Base-by-base conservation (phyloP, 2,113 vertebrate species). In the Microcebus tavaratra region DNA sequence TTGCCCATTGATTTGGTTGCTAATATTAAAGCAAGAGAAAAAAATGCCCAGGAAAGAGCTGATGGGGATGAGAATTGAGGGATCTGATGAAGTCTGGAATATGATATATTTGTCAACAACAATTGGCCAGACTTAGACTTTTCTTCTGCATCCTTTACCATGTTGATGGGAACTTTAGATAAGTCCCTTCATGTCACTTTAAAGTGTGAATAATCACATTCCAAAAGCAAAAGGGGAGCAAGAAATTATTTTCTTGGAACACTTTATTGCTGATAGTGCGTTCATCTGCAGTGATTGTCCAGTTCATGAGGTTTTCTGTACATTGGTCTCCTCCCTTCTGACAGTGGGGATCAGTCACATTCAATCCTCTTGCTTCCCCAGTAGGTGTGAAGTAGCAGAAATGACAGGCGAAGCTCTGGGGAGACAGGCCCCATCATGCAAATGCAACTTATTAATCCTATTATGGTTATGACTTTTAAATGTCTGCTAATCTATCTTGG, bases 41-140 rank as follows among this genome's bases (percentile, higher is more conserved):
- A 68, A 93, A 34, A n/a, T 61, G 13, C 34, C 53, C 53, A 15
- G 29, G 13, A 93, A 84, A 73, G 7, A 91, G 39, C 34, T 70
- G 39, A 53, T 17, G 50, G 70, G 23, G 15, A 76, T 31, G 13
- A n/a, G 18, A 45, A 76, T 0, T 65, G 29, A 90, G 48, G 27
- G 13, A 48, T n/a, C 34, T 42, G 11, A 42, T 87, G 85, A 14
- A 55, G 81, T 81, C 81, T 85, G 14, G 45, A 34, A 9, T 70
- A 27, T 83, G n/a, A 39, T 84, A 8, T 92, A 72, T 90, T 81
- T 84, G 31, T 94, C 25, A 78, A 90, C 95, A 92, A 34, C 14
- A 34, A 25, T 14, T 72, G 13, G 9, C 27, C 14, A 78, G 79
- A 53, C 21, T 90, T 65, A 59, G 25, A n/a, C 17, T 84, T 88